Percentiles rank a stretch among this genome's conserved stretches.
phyloP scores from a whole-genome alignment of 2,113 vertebrate species.

The Antechinus flavipes region DNA sequence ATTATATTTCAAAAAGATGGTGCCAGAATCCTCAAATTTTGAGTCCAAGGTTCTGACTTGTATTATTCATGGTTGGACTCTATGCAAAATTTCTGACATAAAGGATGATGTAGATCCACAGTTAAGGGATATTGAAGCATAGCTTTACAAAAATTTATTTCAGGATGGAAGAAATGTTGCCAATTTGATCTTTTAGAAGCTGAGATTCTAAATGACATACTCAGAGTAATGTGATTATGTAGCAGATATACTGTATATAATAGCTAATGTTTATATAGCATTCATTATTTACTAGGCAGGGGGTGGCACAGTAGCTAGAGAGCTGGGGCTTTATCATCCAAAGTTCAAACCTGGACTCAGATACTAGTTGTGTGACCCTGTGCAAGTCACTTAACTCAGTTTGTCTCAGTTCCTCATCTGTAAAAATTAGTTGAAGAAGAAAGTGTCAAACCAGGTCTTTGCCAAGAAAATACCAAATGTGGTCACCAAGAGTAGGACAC shows the following conservation, averaged over 20 bases:
- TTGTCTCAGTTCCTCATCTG: neutral
- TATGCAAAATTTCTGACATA: neutral
- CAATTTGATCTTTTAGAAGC: neutral
- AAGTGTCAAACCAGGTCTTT: neutral
- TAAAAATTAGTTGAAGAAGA: neutral
- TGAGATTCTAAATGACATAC: neutral
- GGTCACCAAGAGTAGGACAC: neutral
- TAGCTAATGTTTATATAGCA: neutral
- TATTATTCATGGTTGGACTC: neutral
- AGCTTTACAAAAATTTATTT: neutral
- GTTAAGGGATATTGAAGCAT: neutral
- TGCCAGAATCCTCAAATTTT: neutral
- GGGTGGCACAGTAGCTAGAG: too few relatives aligned
- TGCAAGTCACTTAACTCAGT: neutral
- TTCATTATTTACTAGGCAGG: neutral
- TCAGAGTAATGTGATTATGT: neutral
- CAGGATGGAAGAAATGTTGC: neutral
- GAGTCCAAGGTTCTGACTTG: neutral
- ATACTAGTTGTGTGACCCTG: neutral
- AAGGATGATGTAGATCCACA: neutral
- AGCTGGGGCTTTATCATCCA: too few relatives aligned
- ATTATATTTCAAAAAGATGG: neutral
- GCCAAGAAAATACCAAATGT: neutral
- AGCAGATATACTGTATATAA: neutral
- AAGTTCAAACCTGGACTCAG: too few relatives aligned